phyloP scores from a whole-genome alignment of 2,113 vertebrate species.

The Thryonomys swinderianus region DNA sequence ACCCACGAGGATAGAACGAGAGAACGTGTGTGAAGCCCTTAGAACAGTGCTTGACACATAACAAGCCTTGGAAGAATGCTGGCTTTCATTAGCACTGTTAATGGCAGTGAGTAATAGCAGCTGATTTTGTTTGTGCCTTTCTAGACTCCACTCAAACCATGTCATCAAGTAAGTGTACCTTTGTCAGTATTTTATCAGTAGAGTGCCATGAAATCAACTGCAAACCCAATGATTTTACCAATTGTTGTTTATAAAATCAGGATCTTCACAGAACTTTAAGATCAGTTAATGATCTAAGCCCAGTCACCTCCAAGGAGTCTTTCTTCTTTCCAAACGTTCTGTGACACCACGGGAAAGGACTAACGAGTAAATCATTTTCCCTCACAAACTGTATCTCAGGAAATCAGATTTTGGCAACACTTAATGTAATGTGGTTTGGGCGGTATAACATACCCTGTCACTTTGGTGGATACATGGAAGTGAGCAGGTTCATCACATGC shows the following conservation, averaged over 20 bases:
- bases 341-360: not conserved
- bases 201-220: not conserved
- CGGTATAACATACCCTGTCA: not conserved
- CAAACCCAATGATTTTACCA: not conserved
- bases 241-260: not conserved
- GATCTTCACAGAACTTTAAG: slow-evolving; percentile 16
- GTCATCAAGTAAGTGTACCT: not conserved
- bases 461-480: not conserved
- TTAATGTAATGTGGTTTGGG: not conserved
- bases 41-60: not conserved
- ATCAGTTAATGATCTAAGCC: not conserved
- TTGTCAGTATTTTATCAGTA: not conserved
- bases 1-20: not conserved
- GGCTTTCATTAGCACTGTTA: not conserved
- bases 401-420: not conserved
- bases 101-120: not conserved
- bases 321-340: not conserved
- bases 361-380: not conserved
- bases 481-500: not conserved
- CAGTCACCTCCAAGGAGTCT: not conserved
- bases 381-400: not conserved
- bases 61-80: not conserved
- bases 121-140: not conserved
- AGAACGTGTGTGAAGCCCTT: not conserved
- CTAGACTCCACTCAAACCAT: not conserved